Evolutionary conservation across 1,140 invertebrate genomes (phyloP), one percentile per base, ranked within the genome.

Genomic region (Episyrphus balteatus): DNA sequence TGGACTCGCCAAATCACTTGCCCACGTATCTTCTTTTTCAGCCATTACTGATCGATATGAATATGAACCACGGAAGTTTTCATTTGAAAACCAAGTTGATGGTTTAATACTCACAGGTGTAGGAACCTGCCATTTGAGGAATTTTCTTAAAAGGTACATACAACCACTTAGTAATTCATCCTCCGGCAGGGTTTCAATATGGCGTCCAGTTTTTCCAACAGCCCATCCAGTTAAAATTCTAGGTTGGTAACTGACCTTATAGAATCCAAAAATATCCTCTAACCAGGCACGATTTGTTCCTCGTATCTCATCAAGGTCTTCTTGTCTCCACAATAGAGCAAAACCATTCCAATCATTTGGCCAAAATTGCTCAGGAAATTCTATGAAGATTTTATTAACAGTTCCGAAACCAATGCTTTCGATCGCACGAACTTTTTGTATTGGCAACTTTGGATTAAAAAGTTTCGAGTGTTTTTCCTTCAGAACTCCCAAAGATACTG

Each of bases 341-440:
- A 72, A 78, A 21, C 66, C 71, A 48, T 61, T 66, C 45, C 55
- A 66, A 47, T 71, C 61, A 36, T 77, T 64, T 0, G 76, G 73
- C 83, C 83, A 86, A 82, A 84, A 87, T 31, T 69, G 69, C 34
- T 73, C 56, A 0, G 75, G 67, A 53, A 84, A 87, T 60, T 82
- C 75, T 13, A 87, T 60, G 55, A 84, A 88, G 34, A 93, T 78
- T 69, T 90, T 89, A 60, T 86, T 78, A 1, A 88, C 75, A 1
- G 79, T 78, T 17, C 83, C 85, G 52, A 85, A 78, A 11, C 78
- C 78, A 18, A 89, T 57, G 5, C 74, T 74, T 61, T 81, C 69
- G 14, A 85, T 81, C 0, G 76, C 69, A 17, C 73, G 70, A 15
- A 78, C 62, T 70, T 85, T 86, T 19, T 75, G 63, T 18, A 65